phyloP scores from a whole-genome alignment of 2,888 invertebrate genomes.

The Gari tellinella region DNA sequence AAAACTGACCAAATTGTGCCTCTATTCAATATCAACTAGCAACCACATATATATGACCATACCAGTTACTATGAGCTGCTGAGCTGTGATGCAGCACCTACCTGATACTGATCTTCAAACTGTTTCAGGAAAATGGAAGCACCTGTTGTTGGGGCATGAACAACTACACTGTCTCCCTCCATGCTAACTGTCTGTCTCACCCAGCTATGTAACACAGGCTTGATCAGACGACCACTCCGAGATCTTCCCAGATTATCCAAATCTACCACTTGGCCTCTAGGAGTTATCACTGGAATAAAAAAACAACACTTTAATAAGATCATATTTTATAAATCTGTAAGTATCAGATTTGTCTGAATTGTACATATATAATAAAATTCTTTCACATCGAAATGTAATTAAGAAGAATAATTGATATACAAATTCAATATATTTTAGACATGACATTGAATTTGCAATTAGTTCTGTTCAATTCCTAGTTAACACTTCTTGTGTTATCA shows the following conservation, averaged over 20 bases:
- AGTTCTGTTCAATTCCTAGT: no score
- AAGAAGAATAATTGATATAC: no score
- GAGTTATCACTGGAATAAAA: constrained; percentile 57
- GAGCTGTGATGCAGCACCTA: constrained; percentile 18
- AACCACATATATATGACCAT: no score
- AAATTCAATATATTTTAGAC: no score
- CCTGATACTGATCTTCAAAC: constrained; percentile 50
- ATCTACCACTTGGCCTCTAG: constrained; percentile 57
- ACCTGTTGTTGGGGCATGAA: constrained; percentile 46
- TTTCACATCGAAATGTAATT: no score
- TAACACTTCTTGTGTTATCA: no score
- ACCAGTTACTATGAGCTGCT: no score
- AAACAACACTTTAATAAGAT: not conserved
- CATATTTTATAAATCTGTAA: not conserved
- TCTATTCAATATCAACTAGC: no score
- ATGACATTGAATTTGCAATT: no score
- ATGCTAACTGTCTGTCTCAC: constrained; percentile 63
- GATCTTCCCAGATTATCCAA: constrained; percentile 64
- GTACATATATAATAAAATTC: no score
- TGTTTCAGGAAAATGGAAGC: constrained; percentile 47
- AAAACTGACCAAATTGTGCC: no score
- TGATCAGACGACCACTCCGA: constrained; percentile 70
- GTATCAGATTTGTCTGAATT: not conserved
- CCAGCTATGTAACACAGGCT: constrained; percentile 73
- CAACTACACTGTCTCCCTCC: constrained; percentile 47